Evolutionary conservation across 2,888 invertebrate genomes (phyloP), one percentile per base, ranked within the genome.

Genomic region (Teleiodes luculella): DNA sequence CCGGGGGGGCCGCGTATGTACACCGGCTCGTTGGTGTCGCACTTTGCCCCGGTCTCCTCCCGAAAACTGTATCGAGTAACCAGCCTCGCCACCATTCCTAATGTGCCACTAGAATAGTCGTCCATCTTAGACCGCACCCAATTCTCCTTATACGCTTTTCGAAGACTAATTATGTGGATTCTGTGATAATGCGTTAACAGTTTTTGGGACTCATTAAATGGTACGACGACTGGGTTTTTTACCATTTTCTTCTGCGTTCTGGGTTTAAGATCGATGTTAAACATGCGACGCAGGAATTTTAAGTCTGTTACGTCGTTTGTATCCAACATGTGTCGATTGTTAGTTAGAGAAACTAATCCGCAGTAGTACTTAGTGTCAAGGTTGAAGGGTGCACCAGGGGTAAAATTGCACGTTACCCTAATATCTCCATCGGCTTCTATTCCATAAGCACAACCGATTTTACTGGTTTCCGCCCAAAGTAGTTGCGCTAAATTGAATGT

Each of bases 371-470:
- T 74, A 0, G 75, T 74, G 1, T 72, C 61, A 6, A 87, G 55
- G 59, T 61, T 64, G 59, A 76, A 88, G 11, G 81, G 76, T 13
- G 86, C 84, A 18, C 86, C 83, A 10, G 87, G 87, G 13, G 83
- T 66, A 60, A 88, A 88, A 60, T 84, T 83, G 56, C 88, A 88
- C 2, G 84, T 70, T 10, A 87, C 79, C 67, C 86, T 72, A 20
- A 79, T 57, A 59, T 87, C 78, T 24, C 83, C 83, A 56, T 74
- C 73, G 1, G 46, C 14, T 35, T 64, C 67, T 56, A 59, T 57
- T 31, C 77, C 84, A 57, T 72, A 83, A 10, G 86, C 87, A 64
- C 88, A 88, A 45, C 88, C 88, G 18, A 88, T 71, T 77, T 85
- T 83, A 53, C 63, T 67, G 2, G 87, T 87, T 20, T 75, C 66